Conservation (phyloP, 2,797 vertebrate species). For the Pelobates cultripes region DNA sequence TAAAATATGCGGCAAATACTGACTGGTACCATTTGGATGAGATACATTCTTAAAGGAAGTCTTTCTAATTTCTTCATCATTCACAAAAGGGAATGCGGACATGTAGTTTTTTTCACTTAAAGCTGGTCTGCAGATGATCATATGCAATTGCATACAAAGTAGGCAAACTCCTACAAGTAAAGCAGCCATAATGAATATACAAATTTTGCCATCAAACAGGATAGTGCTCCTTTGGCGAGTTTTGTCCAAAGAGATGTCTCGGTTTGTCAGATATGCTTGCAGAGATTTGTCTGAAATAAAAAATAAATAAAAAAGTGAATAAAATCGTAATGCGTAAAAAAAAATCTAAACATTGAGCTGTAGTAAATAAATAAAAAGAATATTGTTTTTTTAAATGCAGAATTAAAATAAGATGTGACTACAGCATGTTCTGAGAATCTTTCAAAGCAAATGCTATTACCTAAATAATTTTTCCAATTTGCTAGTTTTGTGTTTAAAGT, state of each 20-base stretch:
- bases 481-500: too few species aligned
- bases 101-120: slow-evolving; percentile 53
- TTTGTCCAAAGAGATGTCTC: slow-evolving; percentile 62
- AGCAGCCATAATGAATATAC: slow-evolving; percentile 84
- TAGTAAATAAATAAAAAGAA: too few species aligned
- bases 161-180: slow-evolving; percentile 85
- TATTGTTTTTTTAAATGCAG: too few species aligned
- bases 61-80: slow-evolving; percentile 50
- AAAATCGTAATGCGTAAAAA: too few species aligned
- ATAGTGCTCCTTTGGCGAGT: slow-evolving; percentile 69
- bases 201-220: slow-evolving; percentile 76
- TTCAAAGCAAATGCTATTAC: too few species aligned
- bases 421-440: too few species aligned
- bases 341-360: too few species aligned
- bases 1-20: slow-evolving; percentile 85
- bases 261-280: slow-evolving; percentile 50
- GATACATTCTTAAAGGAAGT: slow-evolving; percentile 60
- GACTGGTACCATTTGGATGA: slow-evolving; percentile 78
- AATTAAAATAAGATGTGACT: too few species aligned
- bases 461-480: too few species aligned
- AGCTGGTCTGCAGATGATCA: slow-evolving; percentile 76
- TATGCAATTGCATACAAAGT: slow-evolving; percentile 79
- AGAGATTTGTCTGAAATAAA: slow-evolving; percentile 61
- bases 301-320: slow-evolving; percentile 3
- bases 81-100: slow-evolving; percentile 56